These are phyloP conservation scores for Edolisoma coerulescens DNA, from an alignment of 2,113 vertebrate genomes.

Conservation along the genomic window DNA sequence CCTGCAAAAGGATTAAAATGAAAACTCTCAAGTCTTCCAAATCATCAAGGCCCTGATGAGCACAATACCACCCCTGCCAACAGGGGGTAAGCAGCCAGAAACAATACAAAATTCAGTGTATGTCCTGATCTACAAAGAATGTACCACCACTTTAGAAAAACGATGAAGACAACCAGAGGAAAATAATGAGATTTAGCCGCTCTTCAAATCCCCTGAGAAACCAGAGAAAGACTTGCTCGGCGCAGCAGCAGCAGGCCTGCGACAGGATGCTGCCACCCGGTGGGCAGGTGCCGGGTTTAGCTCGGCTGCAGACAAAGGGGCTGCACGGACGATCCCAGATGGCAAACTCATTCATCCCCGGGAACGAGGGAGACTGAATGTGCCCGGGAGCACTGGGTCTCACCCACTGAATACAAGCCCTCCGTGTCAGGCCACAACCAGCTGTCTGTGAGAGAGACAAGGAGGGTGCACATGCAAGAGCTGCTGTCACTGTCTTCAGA, in stretches of 20 bases:
- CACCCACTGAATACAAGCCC: neutral
- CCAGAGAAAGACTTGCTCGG: neutral
- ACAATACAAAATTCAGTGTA: neutral
- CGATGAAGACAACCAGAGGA: neutral
- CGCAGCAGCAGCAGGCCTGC: neutral
- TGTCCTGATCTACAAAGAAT: neutral
- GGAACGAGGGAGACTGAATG: neutral
- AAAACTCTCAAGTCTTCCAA: neutral
- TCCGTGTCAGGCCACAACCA: neutral
- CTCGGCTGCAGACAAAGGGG: neutral
- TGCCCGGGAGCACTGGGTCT: neutral
- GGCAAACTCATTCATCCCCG: neutral
- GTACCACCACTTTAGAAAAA: accelerated
- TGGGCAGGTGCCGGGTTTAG: neutral
- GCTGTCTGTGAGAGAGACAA: neutral
- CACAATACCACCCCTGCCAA: neutral
- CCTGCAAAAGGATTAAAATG: neutral
- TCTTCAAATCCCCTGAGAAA: neutral
- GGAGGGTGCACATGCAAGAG: neutral
- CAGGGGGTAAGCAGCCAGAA: neutral
- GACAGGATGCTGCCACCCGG: neutral
- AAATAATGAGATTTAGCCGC: neutral
- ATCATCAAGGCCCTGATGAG: neutral
- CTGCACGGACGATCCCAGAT: neutral
- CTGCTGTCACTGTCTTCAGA: neutral